Base-by-base conservation (phyloP, 2,113 vertebrate genomes). In the Calcarius ornatus region DNA sequence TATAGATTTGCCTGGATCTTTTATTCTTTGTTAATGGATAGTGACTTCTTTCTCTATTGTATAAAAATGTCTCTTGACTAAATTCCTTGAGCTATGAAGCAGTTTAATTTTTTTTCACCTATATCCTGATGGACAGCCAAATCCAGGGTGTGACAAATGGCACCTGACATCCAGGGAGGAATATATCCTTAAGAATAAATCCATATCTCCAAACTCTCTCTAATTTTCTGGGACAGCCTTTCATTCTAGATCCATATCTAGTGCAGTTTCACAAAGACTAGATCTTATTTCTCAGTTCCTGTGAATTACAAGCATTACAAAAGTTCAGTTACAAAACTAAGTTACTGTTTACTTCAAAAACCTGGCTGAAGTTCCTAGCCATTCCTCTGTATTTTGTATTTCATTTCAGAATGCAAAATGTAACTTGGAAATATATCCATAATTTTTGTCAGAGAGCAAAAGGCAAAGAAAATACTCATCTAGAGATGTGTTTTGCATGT, bases 81-180 rank as follows among this genome's bases (percentile, higher is more conserved):
- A 97, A 92, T 84, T 97, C 94, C 92, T 96, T 97, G 93, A 97
- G 94, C 94, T 96, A 96, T 73, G 72, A 97, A 97, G 90, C 73
- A 81, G 87, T 90, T 92, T 73, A 86, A 4, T 1, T 24, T 56
- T 81, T 76, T 97, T 97, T 97, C 92, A 96, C 93, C 95, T 92
- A 95, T 94, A 97, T 98, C 95, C 94, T 98, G 98, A 98, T 97
- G 93, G 98, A 98, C 97, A 98, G 97, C 87, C 91, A 97, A 97
- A 97, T 97, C 97, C 91, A 92, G 85, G 84, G 92, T 97, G 97
- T 98, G 97, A 98, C 98, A 98, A 98, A 98, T 97, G 91, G 95
- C 95, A 97, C 94, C 97, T 98, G 98, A 98, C 98, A 98, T 97
- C 97, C 94, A 97, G 97, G 97, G 97, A 97, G 93, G 95, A 96